phyloP scores from a whole-genome alignment of 2,113 vertebrate genomes.

The Elaphurus davidianus region DNA sequence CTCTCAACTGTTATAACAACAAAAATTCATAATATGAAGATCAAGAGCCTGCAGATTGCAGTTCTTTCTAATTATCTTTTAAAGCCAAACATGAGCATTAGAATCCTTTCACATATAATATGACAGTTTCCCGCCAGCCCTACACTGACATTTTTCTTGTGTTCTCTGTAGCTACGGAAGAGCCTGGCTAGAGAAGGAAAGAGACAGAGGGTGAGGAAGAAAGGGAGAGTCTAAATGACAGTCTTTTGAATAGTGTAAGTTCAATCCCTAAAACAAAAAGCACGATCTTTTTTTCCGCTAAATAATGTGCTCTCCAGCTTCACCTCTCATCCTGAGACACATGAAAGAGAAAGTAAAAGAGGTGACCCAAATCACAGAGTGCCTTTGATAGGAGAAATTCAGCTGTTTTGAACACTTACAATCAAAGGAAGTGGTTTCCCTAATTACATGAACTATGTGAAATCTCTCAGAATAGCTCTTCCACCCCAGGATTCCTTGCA shows the following conservation, averaged over 20 bases:
- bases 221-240: constrained; percentile 83
- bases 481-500: constrained; percentile 89
- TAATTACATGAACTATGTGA: constrained; percentile 90
- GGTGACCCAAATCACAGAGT: constrained; percentile 90
- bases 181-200: constrained; percentile 77
- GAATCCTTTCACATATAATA: constrained; percentile 72
- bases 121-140: constrained; percentile 78
- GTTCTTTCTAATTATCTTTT: constrained; percentile 79
- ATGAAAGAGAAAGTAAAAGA: constrained; percentile 88
- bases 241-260: constrained; percentile 86
- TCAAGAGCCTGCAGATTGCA: constrained; percentile 69
- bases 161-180: constrained; percentile 72
- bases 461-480: constrained; percentile 89
- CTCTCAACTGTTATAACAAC: constrained; percentile 70
- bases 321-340: constrained; percentile 87
- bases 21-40: constrained; percentile 67
- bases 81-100: constrained; percentile 76
- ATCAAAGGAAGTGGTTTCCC: constrained; percentile 92
- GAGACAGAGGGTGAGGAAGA: constrained; percentile 81
- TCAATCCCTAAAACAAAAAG: constrained; percentile 91
- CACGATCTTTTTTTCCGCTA: constrained; percentile 82
- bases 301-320: constrained; percentile 86
- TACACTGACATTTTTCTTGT: constrained; percentile 81
- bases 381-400: constrained; percentile 88
- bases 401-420: constrained; percentile 91